Evolutionary conservation across 2,888 invertebrate species (phyloP), one percentile per base, ranked within the genome.

Genomic region (Nycteola revayana): DNA sequence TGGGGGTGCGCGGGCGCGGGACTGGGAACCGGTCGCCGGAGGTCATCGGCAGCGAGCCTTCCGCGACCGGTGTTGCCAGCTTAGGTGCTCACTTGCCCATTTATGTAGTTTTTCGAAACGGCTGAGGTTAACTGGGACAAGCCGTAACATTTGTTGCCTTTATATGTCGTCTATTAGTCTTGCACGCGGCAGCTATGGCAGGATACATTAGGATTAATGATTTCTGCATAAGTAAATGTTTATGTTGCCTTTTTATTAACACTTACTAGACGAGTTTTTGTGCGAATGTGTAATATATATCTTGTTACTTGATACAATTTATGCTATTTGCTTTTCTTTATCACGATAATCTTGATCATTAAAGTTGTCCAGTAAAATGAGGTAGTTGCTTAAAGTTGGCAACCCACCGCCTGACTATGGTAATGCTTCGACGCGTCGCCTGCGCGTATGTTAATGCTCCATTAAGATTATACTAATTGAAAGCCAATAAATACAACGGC

Each of bases 401-500:
- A 83, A 74, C 82, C 62, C 81, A 36, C 28, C 43, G 52, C 42
- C 61, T 21, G 57, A 67, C 65, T 65, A 69, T 72, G 75, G 73
- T 73, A 71, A 75, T 70, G 69, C 68, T 69, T 61, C 63, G 59
- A 62, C 78, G 74, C 72, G 74, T 75, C 81, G 77, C 75, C 75
- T 75, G 79, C 79, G 76, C 79, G 74, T 86, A 84, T 85, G 83
- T 82, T 86, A 88, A 87, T 86, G 82, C 84, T 80, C 87, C 85
- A 88, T 88, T 86, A 87, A 85, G 88, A 88, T 88, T 86, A 88
- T 78, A 84, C 88, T 88, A 88, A 88, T 88, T 88, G 88, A 88
- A 88, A 86, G 87, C 85, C 88, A 88, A 87, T 88, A 88, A 88
- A 88, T 88, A 88, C 84, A 85, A 84, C 84, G 71, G 81, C 87